These are phyloP conservation scores for Trididemnum nubilum DNA, from an alignment of 23 tunicate genomes.

Conservation along the genomic window DNA sequence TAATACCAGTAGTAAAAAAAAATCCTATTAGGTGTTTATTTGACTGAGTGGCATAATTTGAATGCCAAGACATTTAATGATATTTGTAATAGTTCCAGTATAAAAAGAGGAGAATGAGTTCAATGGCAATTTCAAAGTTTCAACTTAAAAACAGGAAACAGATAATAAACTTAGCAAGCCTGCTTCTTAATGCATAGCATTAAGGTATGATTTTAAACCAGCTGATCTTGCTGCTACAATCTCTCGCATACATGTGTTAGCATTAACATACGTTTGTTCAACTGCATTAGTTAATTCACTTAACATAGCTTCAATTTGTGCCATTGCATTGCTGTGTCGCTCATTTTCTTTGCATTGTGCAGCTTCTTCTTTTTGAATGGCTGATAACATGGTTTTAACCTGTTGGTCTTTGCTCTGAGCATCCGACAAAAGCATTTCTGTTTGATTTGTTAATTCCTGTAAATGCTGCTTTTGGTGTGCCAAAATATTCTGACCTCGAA, in stretches of 20 bases:
- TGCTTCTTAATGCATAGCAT: too few species aligned
- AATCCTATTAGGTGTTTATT: too few species aligned
- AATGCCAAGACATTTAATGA: too few species aligned
- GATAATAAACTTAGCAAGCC: too few species aligned
- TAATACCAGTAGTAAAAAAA: too few species aligned
- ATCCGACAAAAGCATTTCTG: constrained; percentile 1
- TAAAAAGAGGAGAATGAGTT: too few species aligned
- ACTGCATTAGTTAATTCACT: neutral
- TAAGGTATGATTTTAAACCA: too few species aligned
- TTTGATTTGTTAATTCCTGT: constrained; percentile 1
- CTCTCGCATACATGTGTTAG: neutral
- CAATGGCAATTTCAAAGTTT: too few species aligned
- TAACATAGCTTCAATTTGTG: neutral
- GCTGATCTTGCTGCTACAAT: neutral
- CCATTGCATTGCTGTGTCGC: neutral
- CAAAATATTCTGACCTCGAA: constrained; percentile 8
- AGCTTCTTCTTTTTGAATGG: neutral
- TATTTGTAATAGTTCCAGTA: too few species aligned
- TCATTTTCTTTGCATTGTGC: neutral
- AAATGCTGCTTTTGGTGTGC: constrained; percentile 34
- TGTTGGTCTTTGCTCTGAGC: constrained; percentile 2
- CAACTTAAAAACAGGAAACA: too few species aligned
- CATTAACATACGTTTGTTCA: neutral
- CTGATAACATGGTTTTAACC: neutral
- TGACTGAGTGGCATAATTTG: too few species aligned